Evolutionary conservation across 2,888 invertebrate genomes (phyloP), one percentile per base, ranked within the genome.

Genomic region (Apoda limacodes): DNA sequence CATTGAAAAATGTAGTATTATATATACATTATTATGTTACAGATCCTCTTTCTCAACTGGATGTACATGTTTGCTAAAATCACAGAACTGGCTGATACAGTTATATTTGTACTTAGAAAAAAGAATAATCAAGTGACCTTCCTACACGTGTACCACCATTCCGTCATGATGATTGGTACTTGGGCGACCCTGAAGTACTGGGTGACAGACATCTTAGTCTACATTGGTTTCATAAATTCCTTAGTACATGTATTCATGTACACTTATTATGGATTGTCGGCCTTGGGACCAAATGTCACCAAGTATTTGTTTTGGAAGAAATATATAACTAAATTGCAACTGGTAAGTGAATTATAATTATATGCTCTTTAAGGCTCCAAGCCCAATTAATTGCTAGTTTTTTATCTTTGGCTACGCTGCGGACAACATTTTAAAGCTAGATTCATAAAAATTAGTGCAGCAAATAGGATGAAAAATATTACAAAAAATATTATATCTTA

Each of bases 91-190:
- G 50, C 91, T 27, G 92, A 92, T 52, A 92, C 92, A 0, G 85
- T 92, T 1, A 95, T 96, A 74, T 95, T 95, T 61, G 91, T 95
- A 2, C 61, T 95, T 45, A 83, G 95, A 25, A 95, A 95, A 65
- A 67, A 83, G 74, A 47, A 17, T 17, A 62, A 84, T 26, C 95
- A 95, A 65, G 88, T 95, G 1, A 88, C 93, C 0, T 92, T 93
- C 52, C 84, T 96, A 13, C 95, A 96, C 57, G 86, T 95, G 2
- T 95, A 94, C 55, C 95, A 95, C 61, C 95, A 95, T 56, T 80
- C 86, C 0, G 65, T 85, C 28, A 91, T 90, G 68, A 90, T 89
- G 42, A 54, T 90, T 20, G 86, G 88, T 46, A 86, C 88, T 0
- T 93, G 91, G 91, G 84, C 85, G 4, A 87, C 87, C 40, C 64